Evolutionary conservation across 1,140 invertebrate species (phyloP).

Genomic region (Drosophila malerkotliana): DNA sequence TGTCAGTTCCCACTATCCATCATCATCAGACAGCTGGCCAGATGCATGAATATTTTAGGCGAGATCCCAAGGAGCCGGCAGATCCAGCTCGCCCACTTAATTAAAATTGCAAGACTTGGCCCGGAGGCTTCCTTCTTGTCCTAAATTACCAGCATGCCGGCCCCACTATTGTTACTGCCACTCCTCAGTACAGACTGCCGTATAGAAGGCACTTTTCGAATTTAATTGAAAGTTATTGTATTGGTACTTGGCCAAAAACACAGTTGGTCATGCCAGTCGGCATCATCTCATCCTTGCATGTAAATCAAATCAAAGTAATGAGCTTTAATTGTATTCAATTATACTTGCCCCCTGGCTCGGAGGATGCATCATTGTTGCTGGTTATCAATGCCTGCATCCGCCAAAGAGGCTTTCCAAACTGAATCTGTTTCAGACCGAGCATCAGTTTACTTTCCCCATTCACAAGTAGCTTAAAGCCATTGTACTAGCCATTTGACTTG

Average conservation of each 20-base stretch:
- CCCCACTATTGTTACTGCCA: conserved; percentile 34
- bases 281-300: conserved; percentile 22
- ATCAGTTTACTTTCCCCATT: no score
- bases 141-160: conserved; percentile 45
- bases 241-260: conserved; percentile 18
- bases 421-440: no score
- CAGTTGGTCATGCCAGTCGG: conserved; percentile 6
- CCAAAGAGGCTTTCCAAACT: not conserved
- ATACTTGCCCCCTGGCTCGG: conserved; percentile 19
- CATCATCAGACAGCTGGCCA: conserved; percentile 42
- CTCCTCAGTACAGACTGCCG: conserved; percentile 1
- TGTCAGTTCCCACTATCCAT: conserved; percentile 56
- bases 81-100: conserved; percentile 43
- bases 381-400: conserved; percentile 20
- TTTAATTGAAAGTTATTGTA: conserved; percentile 58
- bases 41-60: conserved; percentile 53
- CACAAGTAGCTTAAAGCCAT: no score
- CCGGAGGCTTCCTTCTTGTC: conserved; percentile 15
- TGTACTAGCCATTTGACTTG: no score
- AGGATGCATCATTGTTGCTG: conserved; percentile 35
- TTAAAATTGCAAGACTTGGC: conserved; percentile 50
- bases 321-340: conserved; percentile 35
- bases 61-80: conserved; percentile 14
- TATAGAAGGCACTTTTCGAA: conserved; percentile 40
- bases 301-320: conserved; percentile 46